Evolutionary conservation across 2,888 invertebrate genomes (phyloP), one percentile per base, ranked within the genome.

Genomic region (Epirrita christyi): DNA sequence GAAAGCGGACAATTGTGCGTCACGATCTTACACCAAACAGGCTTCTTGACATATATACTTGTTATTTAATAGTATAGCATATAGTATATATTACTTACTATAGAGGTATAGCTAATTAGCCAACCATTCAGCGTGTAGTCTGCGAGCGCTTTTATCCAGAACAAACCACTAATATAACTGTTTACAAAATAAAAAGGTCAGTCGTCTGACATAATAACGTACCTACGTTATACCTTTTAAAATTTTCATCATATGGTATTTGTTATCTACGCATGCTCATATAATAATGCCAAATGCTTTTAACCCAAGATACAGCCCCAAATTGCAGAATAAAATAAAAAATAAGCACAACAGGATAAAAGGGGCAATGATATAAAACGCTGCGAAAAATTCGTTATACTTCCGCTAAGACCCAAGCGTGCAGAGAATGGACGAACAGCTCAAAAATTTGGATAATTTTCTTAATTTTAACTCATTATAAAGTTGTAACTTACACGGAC

Each of bases 401-500:
- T 45, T 44, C 36, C 49, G 15, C 21, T 41, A 44, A 36, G 36
- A 45, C 2, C 15, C 14, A n/a, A 52, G 57, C 44, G 43, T 48
- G 41, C 38, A 8, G 32, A 48, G 38, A 48, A 21, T 21, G 27
- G 41, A 21, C 21, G n/a, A 7, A 36, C 44, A 36, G 40, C 15
- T 48, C 10, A 41, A 53, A 46, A 42, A 47, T 48, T 53, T 27
- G 37, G 56, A 28, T 40, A 47, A 60, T 52, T 53, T 58, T 46
- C 57, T 47, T 57, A 55, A 63, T 59, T 55, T 57, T 57, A 55
- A 52, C 56, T 59, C 49, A 61, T 57, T 58, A 60, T 37, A 61
- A 56, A 57, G 61, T 62, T 59, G 47, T 59, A 66, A 96, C 97
- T 97, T 93, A 98, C 98, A 97, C 80, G 99, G 99, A 88, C 97